These are phyloP conservation scores for Tragopan temminckii DNA, from an alignment of 2,797 vertebrate genomes.

Conservation along the genomic window DNA sequence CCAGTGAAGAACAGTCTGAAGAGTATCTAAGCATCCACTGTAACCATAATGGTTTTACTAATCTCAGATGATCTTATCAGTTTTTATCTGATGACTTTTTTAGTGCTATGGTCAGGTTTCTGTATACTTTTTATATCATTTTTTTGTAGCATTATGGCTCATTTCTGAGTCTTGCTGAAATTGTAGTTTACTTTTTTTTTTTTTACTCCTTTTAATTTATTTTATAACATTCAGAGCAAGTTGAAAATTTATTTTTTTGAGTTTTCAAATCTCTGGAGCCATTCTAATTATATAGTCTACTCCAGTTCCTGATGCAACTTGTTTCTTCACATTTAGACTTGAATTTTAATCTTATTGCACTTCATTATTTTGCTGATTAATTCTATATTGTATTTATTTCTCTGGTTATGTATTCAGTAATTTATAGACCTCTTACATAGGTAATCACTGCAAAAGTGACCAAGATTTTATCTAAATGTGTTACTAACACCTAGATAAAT, in stretches of 20 bases:
- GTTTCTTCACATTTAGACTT: conserved; percentile 33
- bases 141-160: background rate
- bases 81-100: background rate
- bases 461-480: background rate
- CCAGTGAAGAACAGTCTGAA: background rate
- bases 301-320: background rate
- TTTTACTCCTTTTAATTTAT: background rate
- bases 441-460: background rate
- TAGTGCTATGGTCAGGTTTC: background rate
- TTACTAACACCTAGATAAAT: background rate
- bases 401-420: background rate
- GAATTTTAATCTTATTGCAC: background rate
- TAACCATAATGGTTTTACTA: background rate
- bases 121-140: background rate
- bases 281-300: background rate
- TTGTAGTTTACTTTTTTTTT: background rate
- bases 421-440: background rate
- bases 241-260: background rate
- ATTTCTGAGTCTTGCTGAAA: background rate
- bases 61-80: background rate
- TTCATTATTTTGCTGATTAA: background rate
- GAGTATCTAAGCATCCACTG: background rate
- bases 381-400: conserved; percentile 9
- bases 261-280: background rate
- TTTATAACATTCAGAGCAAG: background rate